These are phyloP conservation scores for Holacanthus passer DNA, from an alignment of 2,113 vertebrate species.

Conservation along the genomic window DNA sequence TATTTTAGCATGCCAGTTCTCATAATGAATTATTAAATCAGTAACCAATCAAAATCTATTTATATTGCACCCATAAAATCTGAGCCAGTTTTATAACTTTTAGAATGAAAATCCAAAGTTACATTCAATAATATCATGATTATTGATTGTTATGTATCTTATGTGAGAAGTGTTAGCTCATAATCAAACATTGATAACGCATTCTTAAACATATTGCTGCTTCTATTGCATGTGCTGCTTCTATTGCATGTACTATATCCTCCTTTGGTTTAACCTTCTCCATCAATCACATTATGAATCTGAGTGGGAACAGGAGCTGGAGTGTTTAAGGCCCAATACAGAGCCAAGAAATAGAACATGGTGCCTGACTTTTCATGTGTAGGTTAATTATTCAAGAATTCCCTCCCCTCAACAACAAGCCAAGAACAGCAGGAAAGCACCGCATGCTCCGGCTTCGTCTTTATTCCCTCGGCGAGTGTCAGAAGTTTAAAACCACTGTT, in stretches of 20 bases:
- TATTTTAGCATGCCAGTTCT: neutral
- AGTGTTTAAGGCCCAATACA: slow-evolving; percentile 31
- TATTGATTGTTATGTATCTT: neutral
- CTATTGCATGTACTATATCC: neutral
- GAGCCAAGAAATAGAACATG: slow-evolving; percentile 53
- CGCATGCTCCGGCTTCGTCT: slow-evolving; percentile 54
- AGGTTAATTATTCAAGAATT: slow-evolving; percentile 82
- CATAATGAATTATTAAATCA: slow-evolving; percentile 17
- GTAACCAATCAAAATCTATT: neutral
- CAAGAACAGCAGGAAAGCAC: slow-evolving; percentile 60
- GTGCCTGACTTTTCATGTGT: slow-evolving; percentile 63
- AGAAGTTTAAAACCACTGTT: slow-evolving; percentile 77
- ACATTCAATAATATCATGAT: neutral
- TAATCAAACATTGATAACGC: neutral
- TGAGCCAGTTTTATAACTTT: neutral
- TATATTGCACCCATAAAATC: neutral
- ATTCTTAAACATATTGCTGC: neutral
- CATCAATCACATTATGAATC: neutral
- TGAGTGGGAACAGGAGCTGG: slow-evolving; percentile 17
- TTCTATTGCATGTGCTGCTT: neutral
- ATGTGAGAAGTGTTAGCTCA: neutral
- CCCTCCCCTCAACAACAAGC: slow-evolving; percentile 61
- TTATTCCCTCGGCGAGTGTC: slow-evolving; percentile 78
- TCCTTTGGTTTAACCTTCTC: neutral
- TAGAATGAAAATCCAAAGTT: neutral